phyloP scores from a whole-genome alignment of 1,140 invertebrate genomes.

The Calliphora vicina region DNA sequence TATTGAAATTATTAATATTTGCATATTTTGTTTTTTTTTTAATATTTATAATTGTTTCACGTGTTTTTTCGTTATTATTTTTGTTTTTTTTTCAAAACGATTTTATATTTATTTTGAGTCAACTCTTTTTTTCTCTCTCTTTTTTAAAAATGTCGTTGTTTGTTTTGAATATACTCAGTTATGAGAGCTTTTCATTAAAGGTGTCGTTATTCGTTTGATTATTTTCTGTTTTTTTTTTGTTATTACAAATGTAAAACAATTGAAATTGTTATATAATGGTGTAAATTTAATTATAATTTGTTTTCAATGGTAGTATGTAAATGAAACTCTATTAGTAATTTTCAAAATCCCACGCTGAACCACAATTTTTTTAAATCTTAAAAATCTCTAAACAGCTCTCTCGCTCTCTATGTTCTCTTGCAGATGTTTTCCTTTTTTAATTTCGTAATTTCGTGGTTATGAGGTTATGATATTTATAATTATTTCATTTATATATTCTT shows the following conservation, averaged over 20 bases:
- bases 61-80: slow-evolving; percentile 10
- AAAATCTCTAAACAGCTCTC: neutral
- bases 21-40: neutral
- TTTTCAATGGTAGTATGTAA: neutral
- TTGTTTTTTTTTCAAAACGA: neutral
- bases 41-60: slow-evolving; percentile 18
- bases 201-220: slow-evolving; percentile 3
- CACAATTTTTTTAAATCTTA: neutral
- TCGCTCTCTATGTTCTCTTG: neutral
- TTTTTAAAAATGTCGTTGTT: slow-evolving; percentile 15
- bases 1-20: neutral
- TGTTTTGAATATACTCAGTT: neutral
- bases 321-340: neutral
- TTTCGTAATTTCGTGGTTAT: slow-evolving; percentile 27
- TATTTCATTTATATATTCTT: neutral
- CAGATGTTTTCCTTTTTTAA: neutral
- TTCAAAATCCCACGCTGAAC: slow-evolving; percentile 7
- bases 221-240: slow-evolving; percentile 3
- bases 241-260: neutral
- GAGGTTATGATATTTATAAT: slow-evolving; percentile 21
- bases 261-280: neutral
- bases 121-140: neutral
- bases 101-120: neutral
- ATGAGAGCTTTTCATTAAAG: neutral
- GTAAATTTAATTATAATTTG: neutral